A percentile compares a stretch with the other conserved stretches of the same genome.
These are phyloP conservation scores for Mnemiopsis leidyi DNA, from an alignment of 37 sponge, comb jelly and placozoan species.

Conservation along the genomic window DNA sequence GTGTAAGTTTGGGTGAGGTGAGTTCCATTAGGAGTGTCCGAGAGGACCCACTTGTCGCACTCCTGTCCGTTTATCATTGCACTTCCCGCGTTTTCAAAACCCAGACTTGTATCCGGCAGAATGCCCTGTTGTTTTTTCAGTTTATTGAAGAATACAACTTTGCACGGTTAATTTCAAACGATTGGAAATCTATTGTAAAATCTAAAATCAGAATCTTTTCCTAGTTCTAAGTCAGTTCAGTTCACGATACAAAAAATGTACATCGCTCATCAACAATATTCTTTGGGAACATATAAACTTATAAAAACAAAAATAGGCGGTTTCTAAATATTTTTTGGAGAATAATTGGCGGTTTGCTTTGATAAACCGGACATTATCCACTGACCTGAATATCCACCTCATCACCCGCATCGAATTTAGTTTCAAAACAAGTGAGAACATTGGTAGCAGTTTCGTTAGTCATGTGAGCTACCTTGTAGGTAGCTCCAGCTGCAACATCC, in stretches of 20 bases:
- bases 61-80: neutral
- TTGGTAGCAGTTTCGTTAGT: slow-evolving; percentile 75
- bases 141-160: too few relatives aligned
- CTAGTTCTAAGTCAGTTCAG: too few relatives aligned
- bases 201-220: too few relatives aligned
- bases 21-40: neutral
- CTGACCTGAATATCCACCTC: slow-evolving; percentile 66
- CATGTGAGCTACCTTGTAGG: slow-evolving; percentile 79
- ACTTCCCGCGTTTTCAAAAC: neutral
- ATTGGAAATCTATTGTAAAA: too few relatives aligned
- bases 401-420: neutral
- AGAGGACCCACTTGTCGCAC: slow-evolving; percentile 37
- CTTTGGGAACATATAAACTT: neutral
- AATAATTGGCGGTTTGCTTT: too few relatives aligned
- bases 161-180: too few relatives aligned
- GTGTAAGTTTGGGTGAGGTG: slow-evolving; percentile 64
- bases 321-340: too few relatives aligned
- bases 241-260: too few relatives aligned
- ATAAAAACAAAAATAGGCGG: neutral
- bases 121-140: too few relatives aligned
- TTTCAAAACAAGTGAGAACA: neutral
- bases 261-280: neutral
- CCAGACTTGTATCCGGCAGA: slow-evolving; percentile 69
- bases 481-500: slow-evolving; percentile 68
- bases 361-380: slow-evolving; percentile 74